A percentile compares a stretch with the other conserved stretches of the same genome.
Conservation (phyloP, 2,888 invertebrate genomes). For the Cephus sareptanus region DNA sequence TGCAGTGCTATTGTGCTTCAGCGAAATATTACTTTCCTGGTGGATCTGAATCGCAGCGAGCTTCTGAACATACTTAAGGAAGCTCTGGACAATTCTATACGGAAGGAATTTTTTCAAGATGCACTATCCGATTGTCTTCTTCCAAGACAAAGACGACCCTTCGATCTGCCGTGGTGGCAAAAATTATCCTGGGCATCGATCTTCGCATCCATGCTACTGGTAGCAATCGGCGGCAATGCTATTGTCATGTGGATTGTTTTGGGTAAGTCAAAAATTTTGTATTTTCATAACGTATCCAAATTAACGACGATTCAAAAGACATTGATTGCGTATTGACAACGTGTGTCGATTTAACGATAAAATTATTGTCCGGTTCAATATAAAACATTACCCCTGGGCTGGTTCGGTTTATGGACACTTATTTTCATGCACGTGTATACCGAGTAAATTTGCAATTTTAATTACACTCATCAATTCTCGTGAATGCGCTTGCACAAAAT, state of each 20-base stretch:
- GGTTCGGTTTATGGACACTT: not conserved
- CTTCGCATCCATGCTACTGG: conserved; percentile 81
- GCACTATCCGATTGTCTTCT: conserved; percentile 40
- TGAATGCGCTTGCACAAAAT: not conserved
- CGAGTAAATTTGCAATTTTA: not conserved
- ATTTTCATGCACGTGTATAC: too few species aligned
- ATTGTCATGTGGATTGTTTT: conserved; percentile 95
- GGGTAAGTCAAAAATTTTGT: conserved; percentile 68
- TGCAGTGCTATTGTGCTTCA: conserved; percentile 43
- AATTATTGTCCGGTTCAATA: not conserved
- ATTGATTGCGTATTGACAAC: not conserved
- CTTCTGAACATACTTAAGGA: conserved; percentile 37
- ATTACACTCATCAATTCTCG: not conserved
- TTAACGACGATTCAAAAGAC: not conserved
- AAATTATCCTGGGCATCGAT: conserved; percentile 80
- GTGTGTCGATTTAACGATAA: not conserved
- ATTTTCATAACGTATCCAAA: not conserved
- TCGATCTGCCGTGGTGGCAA: conserved; percentile 73
- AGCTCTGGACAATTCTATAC: conserved; percentile 35
- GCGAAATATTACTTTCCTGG: conserved; percentile 36
- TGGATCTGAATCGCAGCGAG: conserved; percentile 41
- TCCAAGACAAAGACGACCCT: conserved; percentile 43
- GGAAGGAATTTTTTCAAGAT: conserved; percentile 33
- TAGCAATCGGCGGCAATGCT: conserved; percentile 87
- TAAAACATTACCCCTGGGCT: not conserved